A percentile compares a stretch with the other conserved stretches of the same genome.
Evolutionary conservation across 1,140 invertebrate genomes (phyloP).

Genomic region (Lerema accius): DNA sequence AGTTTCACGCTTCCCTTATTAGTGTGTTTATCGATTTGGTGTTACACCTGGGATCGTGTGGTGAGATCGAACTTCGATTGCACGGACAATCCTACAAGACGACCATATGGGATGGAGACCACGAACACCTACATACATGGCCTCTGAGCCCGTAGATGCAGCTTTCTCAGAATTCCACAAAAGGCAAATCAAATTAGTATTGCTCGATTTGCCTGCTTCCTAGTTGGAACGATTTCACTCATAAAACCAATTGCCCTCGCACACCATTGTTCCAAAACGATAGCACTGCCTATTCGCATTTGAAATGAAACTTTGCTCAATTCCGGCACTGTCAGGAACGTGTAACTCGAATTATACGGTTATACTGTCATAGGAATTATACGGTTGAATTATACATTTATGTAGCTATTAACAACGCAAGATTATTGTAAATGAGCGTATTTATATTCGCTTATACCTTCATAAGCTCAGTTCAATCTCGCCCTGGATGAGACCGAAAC

Average conservation of each 20-base stretch:
- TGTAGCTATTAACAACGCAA: too few species aligned
- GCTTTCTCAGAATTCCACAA: conserved; percentile 54
- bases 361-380: too few species aligned
- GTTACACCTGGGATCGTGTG: conserved; percentile 18
- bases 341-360: conserved; percentile 22
- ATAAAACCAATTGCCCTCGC: conserved; percentile 53
- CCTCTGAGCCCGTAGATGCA: conserved; percentile 47
- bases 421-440: too few species aligned
- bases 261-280: conserved; percentile 62
- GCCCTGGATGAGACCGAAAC: too few species aligned
- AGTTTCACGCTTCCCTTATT: conserved; percentile 22
- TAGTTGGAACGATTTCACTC: conserved; percentile 58
- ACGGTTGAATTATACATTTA: too few species aligned
- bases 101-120: conserved; percentile 41
- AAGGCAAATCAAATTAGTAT: conserved; percentile 66
- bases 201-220: conserved; percentile 52
- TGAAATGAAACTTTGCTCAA: conserved; percentile 60
- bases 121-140: conserved; percentile 43
- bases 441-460: too few species aligned
- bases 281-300: conserved; percentile 67
- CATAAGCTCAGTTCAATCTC: too few species aligned
- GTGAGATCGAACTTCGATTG: conserved; percentile 22
- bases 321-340: conserved; percentile 36
- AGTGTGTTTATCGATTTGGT: conserved; percentile 23
- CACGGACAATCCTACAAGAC: conserved; percentile 21